These are phyloP conservation scores for Drosophila pegasa DNA, from an alignment of 2,888 invertebrate species.

Conservation along the genomic window DNA sequence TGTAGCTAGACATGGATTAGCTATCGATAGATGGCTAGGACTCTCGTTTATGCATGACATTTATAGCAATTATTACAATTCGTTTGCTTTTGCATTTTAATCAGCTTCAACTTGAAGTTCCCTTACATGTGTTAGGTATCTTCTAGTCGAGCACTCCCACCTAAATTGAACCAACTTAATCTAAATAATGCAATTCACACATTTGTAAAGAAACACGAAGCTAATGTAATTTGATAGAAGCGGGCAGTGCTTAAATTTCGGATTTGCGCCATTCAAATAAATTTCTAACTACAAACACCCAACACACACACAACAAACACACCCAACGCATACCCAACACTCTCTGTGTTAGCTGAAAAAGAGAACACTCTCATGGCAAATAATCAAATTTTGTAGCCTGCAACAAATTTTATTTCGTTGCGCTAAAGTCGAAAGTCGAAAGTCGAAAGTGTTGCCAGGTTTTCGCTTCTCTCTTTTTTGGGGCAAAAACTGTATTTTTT, in stretches of 20 bases:
- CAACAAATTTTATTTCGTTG: conserved; percentile 65
- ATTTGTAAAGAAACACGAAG: not conserved
- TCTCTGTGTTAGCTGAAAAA: not conserved
- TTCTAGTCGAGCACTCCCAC: not conserved
- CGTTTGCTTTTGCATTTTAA: no score
- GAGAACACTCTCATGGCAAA: conserved; percentile 18
- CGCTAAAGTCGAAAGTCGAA: conserved; percentile 3
- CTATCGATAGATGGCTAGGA: no score
- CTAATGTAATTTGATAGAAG: conserved; percentile 1
- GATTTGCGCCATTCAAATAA: conserved; percentile 11
- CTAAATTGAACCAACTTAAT: not conserved
- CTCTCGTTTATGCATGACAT: no score
- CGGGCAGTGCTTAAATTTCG: not conserved
- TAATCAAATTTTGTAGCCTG: conserved; percentile 62
- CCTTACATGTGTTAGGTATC: no score
- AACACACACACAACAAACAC: not conserved
- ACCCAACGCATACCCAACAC: not conserved
- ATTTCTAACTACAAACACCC: not conserved
- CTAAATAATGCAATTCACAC: not conserved
- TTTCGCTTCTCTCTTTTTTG: conserved; percentile 29
- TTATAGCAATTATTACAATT: no score
- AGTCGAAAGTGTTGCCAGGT: conserved; percentile 47
- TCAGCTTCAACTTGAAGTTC: no score
- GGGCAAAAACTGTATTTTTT: conserved; percentile 4
- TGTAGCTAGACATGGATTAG: no score